Conservation (phyloP, 2,888 invertebrate genomes). For the Napeogenes inachia region DNA sequence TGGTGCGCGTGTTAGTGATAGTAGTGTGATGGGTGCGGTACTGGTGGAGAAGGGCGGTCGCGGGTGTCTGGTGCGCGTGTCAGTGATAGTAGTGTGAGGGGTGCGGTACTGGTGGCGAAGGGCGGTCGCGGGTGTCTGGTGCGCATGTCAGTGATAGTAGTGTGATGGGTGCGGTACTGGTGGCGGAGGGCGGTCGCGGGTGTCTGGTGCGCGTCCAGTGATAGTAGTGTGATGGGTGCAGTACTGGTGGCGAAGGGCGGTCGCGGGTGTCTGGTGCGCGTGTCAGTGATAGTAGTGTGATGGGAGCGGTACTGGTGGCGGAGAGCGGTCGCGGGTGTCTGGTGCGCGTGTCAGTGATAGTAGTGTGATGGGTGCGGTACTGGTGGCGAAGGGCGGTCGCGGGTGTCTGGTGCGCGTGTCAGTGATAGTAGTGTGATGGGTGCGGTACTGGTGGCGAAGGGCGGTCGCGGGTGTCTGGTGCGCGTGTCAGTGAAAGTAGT, state of each 20-base stretch:
- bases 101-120: too few relatives aligned
- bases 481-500: not conserved
- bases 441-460: not conserved
- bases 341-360: not conserved
- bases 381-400: conserved; percentile 76
- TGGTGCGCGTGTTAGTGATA: too few relatives aligned
- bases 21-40: too few relatives aligned
- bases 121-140: too few relatives aligned
- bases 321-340: not conserved
- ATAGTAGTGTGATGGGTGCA: conserved; percentile 23
- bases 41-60: too few relatives aligned
- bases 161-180: not conserved
- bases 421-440: too few relatives aligned
- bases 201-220: not conserved
- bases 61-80: too few relatives aligned
- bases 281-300: conserved; percentile 22
- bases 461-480: not conserved
- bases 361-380: conserved; percentile 48
- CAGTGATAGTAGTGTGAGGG: too few relatives aligned
- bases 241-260: conserved; percentile 78
- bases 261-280: conserved; percentile 65
- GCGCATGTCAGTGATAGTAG: too few relatives aligned
- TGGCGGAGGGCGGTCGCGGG: not conserved
- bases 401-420: conserved; percentile 62
- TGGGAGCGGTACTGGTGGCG: not conserved